These are phyloP conservation scores for Sogatella furcifera DNA, from an alignment of 1,140 invertebrate species.

Conservation along the genomic window DNA sequence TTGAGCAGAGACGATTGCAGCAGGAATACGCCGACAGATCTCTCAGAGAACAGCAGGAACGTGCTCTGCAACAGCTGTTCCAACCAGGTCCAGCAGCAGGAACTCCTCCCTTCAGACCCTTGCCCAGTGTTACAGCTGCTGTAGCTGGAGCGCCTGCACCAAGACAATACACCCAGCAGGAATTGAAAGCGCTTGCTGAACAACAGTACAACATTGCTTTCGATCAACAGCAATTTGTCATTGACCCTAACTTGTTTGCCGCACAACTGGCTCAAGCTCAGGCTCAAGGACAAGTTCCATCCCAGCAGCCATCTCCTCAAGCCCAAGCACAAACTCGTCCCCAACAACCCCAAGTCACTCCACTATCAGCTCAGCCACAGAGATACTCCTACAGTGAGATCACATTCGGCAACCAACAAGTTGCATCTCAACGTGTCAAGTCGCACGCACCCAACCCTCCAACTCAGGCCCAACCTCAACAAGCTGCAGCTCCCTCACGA, in stretches of 20 bases:
- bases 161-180: not conserved
- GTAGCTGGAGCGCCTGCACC: not conserved
- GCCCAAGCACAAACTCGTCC: not conserved
- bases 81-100: not conserved
- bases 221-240: not conserved
- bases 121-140: not conserved
- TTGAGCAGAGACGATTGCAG: slow-evolving; percentile 6
- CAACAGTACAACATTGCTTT: slow-evolving; percentile 1
- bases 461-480: slow-evolving; percentile 5
- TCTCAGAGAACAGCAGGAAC: slow-evolving; percentile 13
- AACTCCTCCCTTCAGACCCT: not conserved
- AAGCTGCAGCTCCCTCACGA: not conserved
- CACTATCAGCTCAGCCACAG: not conserved
- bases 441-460: not conserved
- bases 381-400: slow-evolving; percentile 14
- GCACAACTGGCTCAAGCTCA: not conserved
- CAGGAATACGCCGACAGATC: slow-evolving; percentile 6
- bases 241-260: not conserved
- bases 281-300: not conserved
- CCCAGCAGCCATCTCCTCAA: not conserved
- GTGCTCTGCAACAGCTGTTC: slow-evolving; percentile 4
- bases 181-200: not conserved
- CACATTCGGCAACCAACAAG: slow-evolving; percentile 4
- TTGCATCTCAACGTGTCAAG: not conserved
- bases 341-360: not conserved